Conservation (phyloP, 2,888 invertebrate species). For the Gymnoscelis rufifasciata region DNA sequence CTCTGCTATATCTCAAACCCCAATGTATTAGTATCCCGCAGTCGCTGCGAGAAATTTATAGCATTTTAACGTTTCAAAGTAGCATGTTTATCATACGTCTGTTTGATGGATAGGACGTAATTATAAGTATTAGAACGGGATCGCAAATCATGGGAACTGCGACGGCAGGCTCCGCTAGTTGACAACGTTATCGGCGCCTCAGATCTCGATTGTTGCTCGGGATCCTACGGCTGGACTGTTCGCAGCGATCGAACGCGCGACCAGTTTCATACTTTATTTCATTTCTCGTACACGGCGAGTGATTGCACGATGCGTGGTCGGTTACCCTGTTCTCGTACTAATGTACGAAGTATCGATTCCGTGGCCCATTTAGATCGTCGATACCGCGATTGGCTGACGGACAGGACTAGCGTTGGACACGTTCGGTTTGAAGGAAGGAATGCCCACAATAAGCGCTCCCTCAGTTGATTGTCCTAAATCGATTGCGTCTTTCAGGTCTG, state of each 20-base stretch:
- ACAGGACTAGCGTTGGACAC: constrained; percentile 54
- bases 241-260: constrained; percentile 38
- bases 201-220: constrained; percentile 71
- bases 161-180: constrained; percentile 68
- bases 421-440: constrained; percentile 55
- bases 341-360: constrained; percentile 59
- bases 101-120: constrained; percentile 72
- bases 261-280: constrained; percentile 67
- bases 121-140: constrained; percentile 74
- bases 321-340: constrained; percentile 46
- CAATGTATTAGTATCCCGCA: constrained; percentile 32
- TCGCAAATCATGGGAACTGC: constrained; percentile 75
- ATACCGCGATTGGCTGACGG: constrained; percentile 64
- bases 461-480: constrained; percentile 49
- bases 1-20: constrained; percentile 69
- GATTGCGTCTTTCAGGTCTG: constrained; percentile 39
- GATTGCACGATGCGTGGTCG: constrained; percentile 60
- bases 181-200: constrained; percentile 66
- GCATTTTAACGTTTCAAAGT: constrained; percentile 52
- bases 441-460: constrained; percentile 44
- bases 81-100: constrained; percentile 66
- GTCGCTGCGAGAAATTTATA: constrained; percentile 50
- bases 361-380: constrained; percentile 70
- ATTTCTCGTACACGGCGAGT: constrained; percentile 58
- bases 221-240: constrained; percentile 41